Percentiles rank a stretch among this genome's conserved stretches.
phyloP scores from a whole-genome alignment of 2,113 vertebrate species.

The Acrocephalus kingi region DNA sequence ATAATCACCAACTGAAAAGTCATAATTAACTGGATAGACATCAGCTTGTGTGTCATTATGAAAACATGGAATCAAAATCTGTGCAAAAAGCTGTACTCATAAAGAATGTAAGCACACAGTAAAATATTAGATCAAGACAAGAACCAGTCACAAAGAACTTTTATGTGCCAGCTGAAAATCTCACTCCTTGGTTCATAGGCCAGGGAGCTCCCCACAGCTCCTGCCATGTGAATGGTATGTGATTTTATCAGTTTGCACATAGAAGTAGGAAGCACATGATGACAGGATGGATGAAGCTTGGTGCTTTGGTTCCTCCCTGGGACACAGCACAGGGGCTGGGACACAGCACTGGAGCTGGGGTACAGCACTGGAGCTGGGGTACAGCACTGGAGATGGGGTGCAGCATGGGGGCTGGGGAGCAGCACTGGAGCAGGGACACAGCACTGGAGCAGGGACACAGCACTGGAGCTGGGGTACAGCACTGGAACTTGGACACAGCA shows the following conservation, averaged over 20 bases:
- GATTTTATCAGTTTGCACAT: neutral
- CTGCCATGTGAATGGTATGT: fast-evolving
- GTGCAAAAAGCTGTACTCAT: neutral
- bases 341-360: too few relatives aligned
- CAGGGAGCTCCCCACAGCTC: neutral
- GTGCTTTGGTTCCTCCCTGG: neutral
- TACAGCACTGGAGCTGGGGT: too few relatives aligned
- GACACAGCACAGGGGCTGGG: too few relatives aligned
- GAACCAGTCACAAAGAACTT: neutral
- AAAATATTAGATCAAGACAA: neutral
- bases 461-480: neutral
- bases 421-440: too few relatives aligned
- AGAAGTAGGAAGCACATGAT: fast-evolving
- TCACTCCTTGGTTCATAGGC: fast-evolving
- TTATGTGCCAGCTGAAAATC: neutral
- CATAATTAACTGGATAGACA: neutral
- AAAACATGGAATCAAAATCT: neutral
- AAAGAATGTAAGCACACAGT: neutral
- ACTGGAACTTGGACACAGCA: neutral
- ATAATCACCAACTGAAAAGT: neutral
- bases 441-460: too few relatives aligned
- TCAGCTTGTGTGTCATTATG: neutral
- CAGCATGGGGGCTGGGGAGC: too few relatives aligned
- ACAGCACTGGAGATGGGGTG: too few relatives aligned
- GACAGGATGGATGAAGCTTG: too few relatives aligned